These are phyloP conservation scores for Onychostruthus taczanowskii DNA, from an alignment of 2,113 vertebrate species.

Conservation along the genomic window DNA sequence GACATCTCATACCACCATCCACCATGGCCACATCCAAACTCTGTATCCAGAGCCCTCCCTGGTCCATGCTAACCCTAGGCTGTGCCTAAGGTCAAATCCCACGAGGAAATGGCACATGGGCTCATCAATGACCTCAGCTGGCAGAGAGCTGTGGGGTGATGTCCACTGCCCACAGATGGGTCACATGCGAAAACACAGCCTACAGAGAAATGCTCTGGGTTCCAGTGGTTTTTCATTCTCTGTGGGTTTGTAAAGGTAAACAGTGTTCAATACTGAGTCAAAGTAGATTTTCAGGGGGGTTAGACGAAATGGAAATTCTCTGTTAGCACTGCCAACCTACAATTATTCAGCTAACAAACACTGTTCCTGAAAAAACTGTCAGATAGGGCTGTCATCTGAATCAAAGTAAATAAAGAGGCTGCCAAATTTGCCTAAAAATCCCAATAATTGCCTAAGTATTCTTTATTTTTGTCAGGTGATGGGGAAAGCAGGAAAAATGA, in stretches of 20 bases:
- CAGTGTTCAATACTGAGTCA: not conserved
- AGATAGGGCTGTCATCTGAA: constrained; percentile 15
- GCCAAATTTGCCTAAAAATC: constrained; percentile 22
- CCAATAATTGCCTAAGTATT: not conserved
- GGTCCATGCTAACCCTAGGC: rapidly evolving
- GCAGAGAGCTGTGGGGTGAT: not conserved
- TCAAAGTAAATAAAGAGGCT: constrained; percentile 31
- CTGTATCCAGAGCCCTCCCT: not conserved
- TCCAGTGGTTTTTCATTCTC: not conserved
- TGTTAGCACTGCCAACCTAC: not conserved
- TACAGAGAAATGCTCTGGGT: not conserved
- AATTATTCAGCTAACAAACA: constrained; percentile 29
- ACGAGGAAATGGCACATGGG: rapidly evolving
- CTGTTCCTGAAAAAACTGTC: constrained; percentile 2
- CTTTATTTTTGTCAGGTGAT: not conserved
- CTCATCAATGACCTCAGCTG: not conserved
- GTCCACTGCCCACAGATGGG: not conserved
- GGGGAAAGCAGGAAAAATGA: not conserved
- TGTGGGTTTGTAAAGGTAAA: not conserved
- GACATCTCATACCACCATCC: not conserved
- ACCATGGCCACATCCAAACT: not conserved
- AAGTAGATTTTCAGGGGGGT: not conserved
- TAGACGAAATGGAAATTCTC: constrained; percentile 4
- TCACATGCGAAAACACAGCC: rapidly evolving
- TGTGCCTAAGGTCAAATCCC: not conserved